These are phyloP conservation scores for Corythaeola cristata DNA, from an alignment of 2,113 vertebrate species.

Conservation along the genomic window DNA sequence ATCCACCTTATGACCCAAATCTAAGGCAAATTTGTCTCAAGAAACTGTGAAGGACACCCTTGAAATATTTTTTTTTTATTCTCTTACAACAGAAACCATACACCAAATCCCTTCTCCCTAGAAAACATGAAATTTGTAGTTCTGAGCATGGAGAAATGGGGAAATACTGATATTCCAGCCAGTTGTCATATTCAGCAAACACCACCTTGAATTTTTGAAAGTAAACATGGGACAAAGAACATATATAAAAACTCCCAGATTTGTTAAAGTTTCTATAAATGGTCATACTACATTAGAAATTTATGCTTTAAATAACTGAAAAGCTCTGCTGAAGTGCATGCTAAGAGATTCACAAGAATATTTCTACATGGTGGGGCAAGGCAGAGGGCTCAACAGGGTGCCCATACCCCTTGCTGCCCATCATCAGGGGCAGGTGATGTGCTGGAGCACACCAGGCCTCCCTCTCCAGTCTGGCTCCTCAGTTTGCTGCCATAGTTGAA, in stretches of 20 bases:
- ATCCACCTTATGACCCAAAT: background rate
- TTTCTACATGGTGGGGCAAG: background rate
- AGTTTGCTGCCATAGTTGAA: background rate
- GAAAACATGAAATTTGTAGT: background rate
- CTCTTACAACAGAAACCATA: background rate
- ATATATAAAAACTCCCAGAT: background rate
- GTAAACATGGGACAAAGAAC: background rate
- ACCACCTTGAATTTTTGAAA: background rate
- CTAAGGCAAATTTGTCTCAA: background rate
- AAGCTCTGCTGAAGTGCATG: background rate
- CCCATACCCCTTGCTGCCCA: fast-evolving
- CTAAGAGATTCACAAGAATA: background rate
- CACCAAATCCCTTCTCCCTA: background rate
- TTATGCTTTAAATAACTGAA: background rate
- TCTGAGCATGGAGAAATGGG: background rate
- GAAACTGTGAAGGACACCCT: background rate
- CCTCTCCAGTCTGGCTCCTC: background rate
- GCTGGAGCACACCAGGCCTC: background rate
- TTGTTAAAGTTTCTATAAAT: background rate
- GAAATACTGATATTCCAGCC: background rate
- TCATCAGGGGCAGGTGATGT: fast-evolving
- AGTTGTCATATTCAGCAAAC: background rate
- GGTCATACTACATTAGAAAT: background rate
- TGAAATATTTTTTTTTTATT: background rate
- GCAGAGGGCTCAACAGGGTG: background rate